A percentile compares a stretch with the other conserved stretches of the same genome.
phyloP scores from a whole-genome alignment of 2,113 vertebrate genomes.

The Myiozetetes cayanensis region DNA sequence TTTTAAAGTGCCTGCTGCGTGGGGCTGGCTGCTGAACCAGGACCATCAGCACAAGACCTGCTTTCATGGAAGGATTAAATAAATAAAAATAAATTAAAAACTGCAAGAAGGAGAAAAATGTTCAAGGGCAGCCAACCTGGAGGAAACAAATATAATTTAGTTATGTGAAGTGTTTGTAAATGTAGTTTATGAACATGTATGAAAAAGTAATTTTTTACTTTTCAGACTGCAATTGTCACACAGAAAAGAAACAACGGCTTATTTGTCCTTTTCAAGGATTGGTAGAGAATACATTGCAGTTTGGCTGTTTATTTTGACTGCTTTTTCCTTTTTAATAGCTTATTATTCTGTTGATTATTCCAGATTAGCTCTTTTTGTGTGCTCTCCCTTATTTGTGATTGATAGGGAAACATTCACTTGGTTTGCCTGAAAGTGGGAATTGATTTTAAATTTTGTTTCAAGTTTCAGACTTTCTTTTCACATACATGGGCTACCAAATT shows the following conservation, averaged over 20 bases:
- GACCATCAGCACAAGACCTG: not conserved
- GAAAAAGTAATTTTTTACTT: slow-evolving; percentile 16
- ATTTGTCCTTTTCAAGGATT: slow-evolving; percentile 32
- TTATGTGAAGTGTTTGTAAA: slow-evolving; percentile 37
- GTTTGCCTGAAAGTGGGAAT: not conserved
- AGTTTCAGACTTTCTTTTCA: not conserved
- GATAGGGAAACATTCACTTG: not conserved
- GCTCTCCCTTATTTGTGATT: not conserved
- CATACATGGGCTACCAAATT: not conserved
- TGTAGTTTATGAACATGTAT: not conserved
- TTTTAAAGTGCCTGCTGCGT: not conserved
- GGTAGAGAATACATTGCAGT: not conserved
- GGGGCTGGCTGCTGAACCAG: not conserved
- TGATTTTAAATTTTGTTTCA: not conserved
- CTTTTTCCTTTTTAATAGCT: not conserved
- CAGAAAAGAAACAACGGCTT: not conserved
- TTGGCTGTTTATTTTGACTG: not conserved
- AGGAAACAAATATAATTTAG: slow-evolving; percentile 34
- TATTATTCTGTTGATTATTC: not conserved
- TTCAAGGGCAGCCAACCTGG: slow-evolving; percentile 28
- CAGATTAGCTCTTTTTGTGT: not conserved
- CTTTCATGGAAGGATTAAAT: slow-evolving; percentile 7
- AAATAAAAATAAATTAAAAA: not conserved
- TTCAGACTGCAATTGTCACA: not conserved
- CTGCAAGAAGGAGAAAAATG: not conserved